These are phyloP conservation scores for Tautogolabrus adspersus DNA, from an alignment of 2,113 vertebrate genomes.

Conservation along the genomic window DNA sequence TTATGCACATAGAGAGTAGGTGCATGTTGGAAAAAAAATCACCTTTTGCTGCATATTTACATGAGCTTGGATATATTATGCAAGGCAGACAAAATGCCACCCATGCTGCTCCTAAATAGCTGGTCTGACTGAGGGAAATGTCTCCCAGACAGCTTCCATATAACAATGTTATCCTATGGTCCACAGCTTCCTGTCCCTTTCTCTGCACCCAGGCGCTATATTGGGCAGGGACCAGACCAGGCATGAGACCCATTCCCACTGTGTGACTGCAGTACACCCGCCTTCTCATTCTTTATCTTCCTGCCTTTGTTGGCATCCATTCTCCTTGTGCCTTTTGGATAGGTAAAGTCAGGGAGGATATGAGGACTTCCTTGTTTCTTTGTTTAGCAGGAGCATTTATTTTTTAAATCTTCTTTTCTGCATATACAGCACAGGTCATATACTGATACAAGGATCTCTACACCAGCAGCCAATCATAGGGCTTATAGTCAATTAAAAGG, in stretches of 20 bases:
- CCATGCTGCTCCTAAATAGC: constrained; percentile 68
- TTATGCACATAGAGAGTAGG: constrained; percentile 31
- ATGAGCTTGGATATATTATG: constrained; percentile 36
- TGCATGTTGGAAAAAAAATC: constrained; percentile 5
- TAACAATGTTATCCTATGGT: constrained; percentile 84
- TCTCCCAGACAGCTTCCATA: constrained; percentile 66
- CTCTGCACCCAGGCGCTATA: constrained; percentile 79
- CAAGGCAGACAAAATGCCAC: constrained; percentile 72
- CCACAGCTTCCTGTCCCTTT: constrained; percentile 79
- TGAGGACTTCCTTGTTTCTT: constrained; percentile 80
- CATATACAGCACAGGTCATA: constrained; percentile 43
- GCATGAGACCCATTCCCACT: constrained; percentile 72
- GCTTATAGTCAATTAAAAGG: constrained; percentile 48
- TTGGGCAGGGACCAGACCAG: constrained; percentile 72
- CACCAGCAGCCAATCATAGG: constrained; percentile 36
- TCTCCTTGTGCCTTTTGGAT: constrained; percentile 72
- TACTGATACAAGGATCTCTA: constrained; percentile 51
- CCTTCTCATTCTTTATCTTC: constrained; percentile 80
- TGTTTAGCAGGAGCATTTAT: constrained; percentile 57
- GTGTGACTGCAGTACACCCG: constrained; percentile 58
- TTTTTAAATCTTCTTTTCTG: constrained; percentile 13
- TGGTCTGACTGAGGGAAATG: constrained; percentile 69
- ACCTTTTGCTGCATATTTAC: constrained; percentile 39
- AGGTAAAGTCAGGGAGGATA: constrained; percentile 77
- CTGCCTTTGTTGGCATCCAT: constrained; percentile 82